A percentile compares a stretch with the other conserved stretches of the same genome.
Evolutionary conservation across 2,888 invertebrate species (phyloP).

Genomic region (Helleia helle): DNA sequence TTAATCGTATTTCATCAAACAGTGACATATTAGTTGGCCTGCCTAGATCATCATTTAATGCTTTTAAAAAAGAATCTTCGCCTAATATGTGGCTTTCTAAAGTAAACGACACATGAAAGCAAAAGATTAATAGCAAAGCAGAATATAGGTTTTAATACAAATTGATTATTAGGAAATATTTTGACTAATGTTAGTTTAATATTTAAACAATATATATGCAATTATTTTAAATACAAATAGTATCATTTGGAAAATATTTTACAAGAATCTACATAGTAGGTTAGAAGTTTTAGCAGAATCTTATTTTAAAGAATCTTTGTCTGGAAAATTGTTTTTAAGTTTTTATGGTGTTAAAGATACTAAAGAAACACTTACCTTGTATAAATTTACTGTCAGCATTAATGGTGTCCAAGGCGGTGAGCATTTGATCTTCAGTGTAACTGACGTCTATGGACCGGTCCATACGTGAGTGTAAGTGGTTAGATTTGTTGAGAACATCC

Average conservation of each 20-base stretch:
- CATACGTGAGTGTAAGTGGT: constrained; percentile 38
- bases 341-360: too few relatives aligned
- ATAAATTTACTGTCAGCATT: constrained; percentile 48
- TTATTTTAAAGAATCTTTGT: too few relatives aligned
- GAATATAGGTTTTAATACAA: too few relatives aligned
- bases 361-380: constrained; percentile 39
- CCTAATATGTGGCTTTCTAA: constrained; percentile 52
- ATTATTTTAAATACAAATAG: too few relatives aligned
- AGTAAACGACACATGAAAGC: too few relatives aligned
- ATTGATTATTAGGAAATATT: too few relatives aligned
- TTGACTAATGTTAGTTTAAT: too few relatives aligned
- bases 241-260: too few relatives aligned
- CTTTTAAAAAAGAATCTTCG: constrained; percentile 52
- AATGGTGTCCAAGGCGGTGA: constrained; percentile 49
- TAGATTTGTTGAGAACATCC: constrained; percentile 52
- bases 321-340: too few relatives aligned
- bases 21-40: constrained; percentile 52
- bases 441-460: constrained; percentile 61
- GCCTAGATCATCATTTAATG: constrained; percentile 49
- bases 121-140: too few relatives aligned
- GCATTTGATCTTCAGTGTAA: constrained; percentile 62
- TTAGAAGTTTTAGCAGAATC: not conserved
- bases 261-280: too few relatives aligned
- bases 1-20: constrained; percentile 58
- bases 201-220: too few relatives aligned